A percentile compares a stretch with the other conserved stretches of the same genome.
phyloP scores from a whole-genome alignment of 2,113 vertebrate genomes.

The Podarcis cretensis region DNA sequence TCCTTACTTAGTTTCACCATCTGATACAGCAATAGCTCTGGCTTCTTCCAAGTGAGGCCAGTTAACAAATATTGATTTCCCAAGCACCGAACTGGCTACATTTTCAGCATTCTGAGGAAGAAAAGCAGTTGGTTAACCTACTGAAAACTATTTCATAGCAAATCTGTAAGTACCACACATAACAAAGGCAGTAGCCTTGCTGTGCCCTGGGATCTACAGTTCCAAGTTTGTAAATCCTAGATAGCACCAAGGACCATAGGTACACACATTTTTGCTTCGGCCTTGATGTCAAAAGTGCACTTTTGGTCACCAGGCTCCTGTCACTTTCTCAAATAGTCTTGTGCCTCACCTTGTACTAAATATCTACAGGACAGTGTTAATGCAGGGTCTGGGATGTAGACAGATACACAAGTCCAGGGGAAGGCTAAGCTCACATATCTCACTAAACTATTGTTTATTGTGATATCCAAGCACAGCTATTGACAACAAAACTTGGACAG shows the following conservation, averaged over 20 bases:
- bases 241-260: background rate
- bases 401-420: background rate
- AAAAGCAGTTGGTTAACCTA: slow-evolving; percentile 33
- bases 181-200: background rate
- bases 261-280: background rate
- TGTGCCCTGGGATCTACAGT: background rate
- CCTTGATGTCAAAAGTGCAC: background rate
- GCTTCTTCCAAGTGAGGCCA: slow-evolving; percentile 99
- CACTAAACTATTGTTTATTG: background rate
- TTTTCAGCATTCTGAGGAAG: slow-evolving; percentile 83
- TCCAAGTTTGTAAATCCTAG: background rate
- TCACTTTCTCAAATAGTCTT: background rate
- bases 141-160: background rate
- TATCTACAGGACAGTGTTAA: too few relatives aligned
- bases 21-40: slow-evolving; percentile 90
- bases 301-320: background rate
- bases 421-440: background rate
- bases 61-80: slow-evolving; percentile 91
- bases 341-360: too few relatives aligned
- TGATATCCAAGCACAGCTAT: background rate
- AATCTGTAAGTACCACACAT: background rate
- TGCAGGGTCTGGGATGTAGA: too few relatives aligned
- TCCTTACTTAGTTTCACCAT: slow-evolving; percentile 92
- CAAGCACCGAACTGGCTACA: slow-evolving; percentile 81
- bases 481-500: background rate